phyloP scores from a whole-genome alignment of 2,888 invertebrate genomes.

The Schizaphis graminum region DNA sequence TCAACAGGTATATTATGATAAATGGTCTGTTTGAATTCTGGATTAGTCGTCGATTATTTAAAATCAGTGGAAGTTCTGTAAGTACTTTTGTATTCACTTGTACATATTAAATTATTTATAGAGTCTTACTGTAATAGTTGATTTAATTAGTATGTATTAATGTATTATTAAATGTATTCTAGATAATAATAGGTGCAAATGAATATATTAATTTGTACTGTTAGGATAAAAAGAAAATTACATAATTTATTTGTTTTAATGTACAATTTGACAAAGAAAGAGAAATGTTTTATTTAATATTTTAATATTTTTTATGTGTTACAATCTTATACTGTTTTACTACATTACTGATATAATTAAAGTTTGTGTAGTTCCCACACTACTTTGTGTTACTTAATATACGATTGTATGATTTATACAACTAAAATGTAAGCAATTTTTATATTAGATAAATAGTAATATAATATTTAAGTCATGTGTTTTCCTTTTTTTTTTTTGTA shows the following conservation, averaged over 20 bases:
- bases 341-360: not conserved
- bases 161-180: slow-evolving; percentile 37
- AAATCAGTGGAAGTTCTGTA: slow-evolving; percentile 40
- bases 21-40: slow-evolving; percentile 47
- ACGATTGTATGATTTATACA: slow-evolving; percentile 1
- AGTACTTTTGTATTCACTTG: slow-evolving; percentile 37
- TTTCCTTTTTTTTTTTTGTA: not conserved
- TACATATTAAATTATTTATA: slow-evolving; percentile 42
- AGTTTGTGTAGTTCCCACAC: not conserved
- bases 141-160: slow-evolving; percentile 18
- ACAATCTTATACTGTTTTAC: not conserved
- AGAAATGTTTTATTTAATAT: not conserved
- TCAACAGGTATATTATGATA: slow-evolving; percentile 12
- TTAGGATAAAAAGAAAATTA: slow-evolving; percentile 15
- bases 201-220: slow-evolving; percentile 15
- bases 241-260: slow-evolving; percentile 6
- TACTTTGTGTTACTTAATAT: not conserved
- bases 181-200: not conserved
- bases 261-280: not conserved
- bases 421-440: slow-evolving; percentile 18
- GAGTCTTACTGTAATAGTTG: not conserved
- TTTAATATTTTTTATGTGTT: slow-evolving; percentile 33
- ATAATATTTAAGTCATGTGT: not conserved
- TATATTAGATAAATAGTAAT: slow-evolving; percentile 19
- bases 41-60: slow-evolving; percentile 16